Percentiles rank a stretch among this genome's conserved stretches.
Conservation (phyloP, 2,888 invertebrate genomes). For the Acronicta alni region DNA sequence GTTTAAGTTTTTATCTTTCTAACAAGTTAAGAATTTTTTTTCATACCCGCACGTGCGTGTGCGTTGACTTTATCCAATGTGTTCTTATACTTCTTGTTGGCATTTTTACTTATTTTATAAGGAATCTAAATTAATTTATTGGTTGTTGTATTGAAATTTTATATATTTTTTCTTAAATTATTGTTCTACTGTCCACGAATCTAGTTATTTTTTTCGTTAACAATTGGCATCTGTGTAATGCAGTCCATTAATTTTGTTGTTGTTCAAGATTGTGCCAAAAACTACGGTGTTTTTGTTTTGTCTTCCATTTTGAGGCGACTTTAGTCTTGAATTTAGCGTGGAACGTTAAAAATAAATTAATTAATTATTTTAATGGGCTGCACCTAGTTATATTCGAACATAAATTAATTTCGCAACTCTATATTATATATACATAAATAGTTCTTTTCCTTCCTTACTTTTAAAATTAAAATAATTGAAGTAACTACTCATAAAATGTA, state of each 20-base stretch:
- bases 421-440: constrained; percentile 72
- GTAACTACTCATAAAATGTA: constrained; percentile 88
- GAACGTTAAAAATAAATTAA: constrained; percentile 55
- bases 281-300: constrained; percentile 57
- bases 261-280: constrained; percentile 78
- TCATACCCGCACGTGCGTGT: constrained; percentile 62
- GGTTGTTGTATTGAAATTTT: constrained; percentile 88
- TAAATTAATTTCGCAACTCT: constrained; percentile 66
- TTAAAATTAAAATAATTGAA: constrained; percentile 83
- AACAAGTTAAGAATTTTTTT: constrained; percentile 80
- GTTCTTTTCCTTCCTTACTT: constrained; percentile 84
- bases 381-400: constrained; percentile 64
- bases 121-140: constrained; percentile 89
- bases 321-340: constrained; percentile 53
- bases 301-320: constrained; percentile 55
- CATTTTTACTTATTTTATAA: constrained; percentile 89
- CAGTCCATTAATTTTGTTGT: constrained; percentile 76
- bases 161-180: constrained; percentile 85
- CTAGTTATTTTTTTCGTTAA: constrained; percentile 75
- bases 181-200: constrained; percentile 79
- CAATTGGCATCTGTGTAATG: constrained; percentile 82
- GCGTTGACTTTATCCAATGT: constrained; percentile 83
- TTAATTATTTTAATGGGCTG: constrained; percentile 70
- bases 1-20: constrained; percentile 88
- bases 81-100: constrained; percentile 89